phyloP scores from a whole-genome alignment of 1,140 invertebrate genomes.

The Ips nitidus region DNA sequence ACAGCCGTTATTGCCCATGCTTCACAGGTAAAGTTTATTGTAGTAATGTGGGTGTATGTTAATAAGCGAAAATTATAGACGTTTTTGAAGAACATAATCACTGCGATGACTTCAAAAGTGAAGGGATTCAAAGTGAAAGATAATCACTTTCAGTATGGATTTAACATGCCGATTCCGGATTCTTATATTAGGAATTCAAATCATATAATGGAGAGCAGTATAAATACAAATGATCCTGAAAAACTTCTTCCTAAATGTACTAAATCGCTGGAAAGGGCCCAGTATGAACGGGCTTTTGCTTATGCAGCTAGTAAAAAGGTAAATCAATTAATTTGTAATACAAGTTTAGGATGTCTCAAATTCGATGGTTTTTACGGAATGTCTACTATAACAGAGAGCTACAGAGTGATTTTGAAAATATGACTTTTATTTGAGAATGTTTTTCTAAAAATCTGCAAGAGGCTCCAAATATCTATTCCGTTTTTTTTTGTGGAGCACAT shows the following conservation, averaged over 20 bases:
- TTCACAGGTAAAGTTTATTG: constrained; percentile 41
- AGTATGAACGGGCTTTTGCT: constrained; percentile 47
- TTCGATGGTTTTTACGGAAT: too few relatives aligned
- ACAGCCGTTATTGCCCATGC: constrained; percentile 44
- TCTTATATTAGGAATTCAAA: constrained; percentile 57
- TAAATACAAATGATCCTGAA: constrained; percentile 43
- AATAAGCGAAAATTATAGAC: constrained; percentile 3
- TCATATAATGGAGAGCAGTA: constrained; percentile 40
- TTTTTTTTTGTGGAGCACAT: too few relatives aligned
- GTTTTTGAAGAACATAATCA: constrained; percentile 60
- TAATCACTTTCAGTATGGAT: constrained; percentile 55
- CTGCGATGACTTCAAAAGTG: constrained; percentile 55
- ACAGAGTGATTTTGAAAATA: too few relatives aligned
- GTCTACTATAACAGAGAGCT: too few relatives aligned
- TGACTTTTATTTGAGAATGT: too few relatives aligned
- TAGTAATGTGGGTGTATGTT: not conserved
- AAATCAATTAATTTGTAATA: too few relatives aligned
- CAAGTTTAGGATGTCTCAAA: too few relatives aligned
- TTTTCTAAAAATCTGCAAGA: too few relatives aligned
- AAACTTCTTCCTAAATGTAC: constrained; percentile 42
- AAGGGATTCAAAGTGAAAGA: constrained; percentile 59
- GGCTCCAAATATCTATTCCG: too few relatives aligned
- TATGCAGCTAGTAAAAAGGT: constrained; percentile 42
- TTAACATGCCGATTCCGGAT: constrained; percentile 58
- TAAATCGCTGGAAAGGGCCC: constrained; percentile 43